Evolutionary conservation across 2,797 vertebrate genomes (phyloP).

Genomic region (Sebastes hopkinsi): DNA sequence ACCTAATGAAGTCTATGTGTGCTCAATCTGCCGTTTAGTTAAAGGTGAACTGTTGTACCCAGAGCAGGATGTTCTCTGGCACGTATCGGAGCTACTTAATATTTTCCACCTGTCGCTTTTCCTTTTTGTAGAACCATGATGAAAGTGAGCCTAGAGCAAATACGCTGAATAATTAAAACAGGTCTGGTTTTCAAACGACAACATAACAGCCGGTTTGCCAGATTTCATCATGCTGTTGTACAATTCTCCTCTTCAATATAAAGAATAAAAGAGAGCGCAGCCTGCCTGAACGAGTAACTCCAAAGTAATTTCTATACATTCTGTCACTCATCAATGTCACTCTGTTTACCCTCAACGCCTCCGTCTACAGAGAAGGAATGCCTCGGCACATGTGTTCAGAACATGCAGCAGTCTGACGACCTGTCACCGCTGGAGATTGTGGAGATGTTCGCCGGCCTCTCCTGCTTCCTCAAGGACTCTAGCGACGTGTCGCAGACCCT

Average conservation of each 20-base stretch:
- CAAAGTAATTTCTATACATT: neutral
- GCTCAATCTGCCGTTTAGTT: neutral
- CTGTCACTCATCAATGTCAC: neutral
- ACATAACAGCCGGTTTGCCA: neutral
- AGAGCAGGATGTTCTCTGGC: neutral
- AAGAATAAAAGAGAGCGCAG: neutral
- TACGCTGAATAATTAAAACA: neutral
- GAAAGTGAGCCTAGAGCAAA: neutral
- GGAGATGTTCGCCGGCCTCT: constrained; percentile 97
- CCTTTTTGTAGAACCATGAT: neutral
- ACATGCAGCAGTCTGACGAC: constrained; percentile 99
- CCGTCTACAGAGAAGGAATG: constrained; percentile 93
- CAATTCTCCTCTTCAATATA: neutral
- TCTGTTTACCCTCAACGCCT: neutral
- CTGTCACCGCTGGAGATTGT: constrained; percentile 97
- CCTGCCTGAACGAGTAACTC: neutral
- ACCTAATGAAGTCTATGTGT: neutral
- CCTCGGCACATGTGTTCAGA: constrained; percentile 95
- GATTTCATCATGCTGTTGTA: neutral
- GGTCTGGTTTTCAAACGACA: neutral
- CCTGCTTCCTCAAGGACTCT: constrained; percentile 99
- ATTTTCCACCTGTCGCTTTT: neutral
- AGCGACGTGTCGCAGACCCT: constrained; percentile 96
- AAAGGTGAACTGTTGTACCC: neutral
- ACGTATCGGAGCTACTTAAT: neutral